Evolutionary conservation across 2,888 invertebrate species (phyloP), one percentile per base, ranked within the genome.

Genomic region (Pedicia rivosa): DNA sequence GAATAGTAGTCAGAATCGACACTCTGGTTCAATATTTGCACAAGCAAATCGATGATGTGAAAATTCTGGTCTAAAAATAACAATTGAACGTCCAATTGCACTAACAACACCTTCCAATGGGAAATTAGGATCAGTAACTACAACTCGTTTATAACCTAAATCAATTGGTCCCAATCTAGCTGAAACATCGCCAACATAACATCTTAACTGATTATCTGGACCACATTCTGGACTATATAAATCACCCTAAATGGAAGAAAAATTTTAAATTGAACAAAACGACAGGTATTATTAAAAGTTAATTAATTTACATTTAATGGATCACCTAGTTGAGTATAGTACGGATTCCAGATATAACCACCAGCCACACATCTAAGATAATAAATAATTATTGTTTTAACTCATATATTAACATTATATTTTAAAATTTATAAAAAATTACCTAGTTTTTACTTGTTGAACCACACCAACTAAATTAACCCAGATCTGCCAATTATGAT

Each of bases 321-420:
- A 64, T 87, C 86, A 1, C 87, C 88, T 1, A 90, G 64, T 59
- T 90, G 88, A 2, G 87, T 87, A 52, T 78, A 88, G 63, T 73
- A 82, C 0, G 90, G 90, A 67, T 90, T 90, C 88, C 88, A 90
- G 9, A 80, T 70, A 53, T 87, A 90, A 6, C 91, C 91, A 16
- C 82, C 87, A 2, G 91, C 90, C 7, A 87, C 84, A 56, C 91
- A 91, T 45, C 91, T n/a, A n/a, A n/a, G n/a, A n/a, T n/a, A n/a
- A n/a, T n/a, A n/a, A n/a, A n/a, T n/a, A n/a, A n/a, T n/a, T n/a
- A n/a, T n/a, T n/a, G n/a, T n/a, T n/a, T n/a, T n/a, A n/a, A n/a
- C n/a, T n/a, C n/a, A n/a, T n/a, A n/a, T n/a, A n/a, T n/a, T n/a
- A n/a, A n/a, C n/a, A n/a, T n/a, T n/a, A n/a, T n/a, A n/a, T n/a